These are phyloP conservation scores for Callospermophilus lateralis DNA, from an alignment of 2,113 vertebrate genomes.

Conservation along the genomic window DNA sequence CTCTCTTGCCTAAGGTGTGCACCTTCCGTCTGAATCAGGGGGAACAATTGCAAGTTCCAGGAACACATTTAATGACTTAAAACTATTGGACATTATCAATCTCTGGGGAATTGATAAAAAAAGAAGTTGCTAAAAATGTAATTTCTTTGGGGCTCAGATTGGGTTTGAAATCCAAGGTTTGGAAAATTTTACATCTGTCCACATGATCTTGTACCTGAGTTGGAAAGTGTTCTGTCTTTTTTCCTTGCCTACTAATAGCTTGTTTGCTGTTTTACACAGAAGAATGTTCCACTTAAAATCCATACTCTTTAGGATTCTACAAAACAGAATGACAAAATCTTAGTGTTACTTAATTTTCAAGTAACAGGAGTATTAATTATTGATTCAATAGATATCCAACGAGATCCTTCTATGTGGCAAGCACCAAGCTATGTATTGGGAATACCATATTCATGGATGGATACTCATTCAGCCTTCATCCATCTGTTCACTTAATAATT, in stretches of 20 bases:
- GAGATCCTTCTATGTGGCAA: neutral
- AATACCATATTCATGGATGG: neutral
- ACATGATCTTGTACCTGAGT: slow-evolving; percentile 14
- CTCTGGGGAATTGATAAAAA: neutral
- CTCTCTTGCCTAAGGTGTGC: neutral
- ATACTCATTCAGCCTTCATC: neutral
- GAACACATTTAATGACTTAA: slow-evolving; percentile 47
- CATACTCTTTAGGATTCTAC: neutral
- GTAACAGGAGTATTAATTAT: neutral
- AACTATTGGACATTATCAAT: neutral
- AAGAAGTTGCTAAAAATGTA: neutral
- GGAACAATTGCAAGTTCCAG: slow-evolving; percentile 16
- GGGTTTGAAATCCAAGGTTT: slow-evolving; percentile 44
- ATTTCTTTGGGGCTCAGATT: neutral
- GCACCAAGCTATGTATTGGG: neutral
- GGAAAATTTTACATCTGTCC: slow-evolving; percentile 37
- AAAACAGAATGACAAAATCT: neutral
- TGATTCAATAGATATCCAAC: neutral
- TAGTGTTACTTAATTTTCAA: neutral
- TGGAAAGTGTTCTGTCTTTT: slow-evolving; percentile 18
- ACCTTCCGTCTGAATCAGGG: neutral
- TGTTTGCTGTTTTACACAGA: neutral
- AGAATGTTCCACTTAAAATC: neutral
- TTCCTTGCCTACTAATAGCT: neutral
- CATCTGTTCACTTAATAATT: neutral